Percentiles rank a stretch among this genome's conserved stretches.
These are phyloP conservation scores for Aurelia sp. DNA, from an alignment of 30 jellyfish, hydroid and myxozoan species.

Conservation along the genomic window DNA sequence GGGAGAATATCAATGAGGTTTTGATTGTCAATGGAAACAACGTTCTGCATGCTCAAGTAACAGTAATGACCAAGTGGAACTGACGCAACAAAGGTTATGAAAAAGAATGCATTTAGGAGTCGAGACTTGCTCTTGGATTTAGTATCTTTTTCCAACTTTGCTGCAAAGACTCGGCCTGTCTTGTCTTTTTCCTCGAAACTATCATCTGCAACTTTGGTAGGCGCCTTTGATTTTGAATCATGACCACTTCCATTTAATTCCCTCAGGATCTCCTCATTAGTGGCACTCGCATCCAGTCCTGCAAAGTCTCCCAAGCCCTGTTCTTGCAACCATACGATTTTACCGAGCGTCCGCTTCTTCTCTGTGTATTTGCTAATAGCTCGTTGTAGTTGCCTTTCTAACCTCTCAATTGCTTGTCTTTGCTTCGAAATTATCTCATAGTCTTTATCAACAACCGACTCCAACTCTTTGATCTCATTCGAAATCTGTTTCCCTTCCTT, in stretches of 20 bases:
- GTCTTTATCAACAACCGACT: slow-evolving; percentile 60
- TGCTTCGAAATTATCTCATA: slow-evolving; percentile 64
- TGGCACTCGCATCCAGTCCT: slow-evolving; percentile 7
- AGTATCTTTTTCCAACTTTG: background rate
- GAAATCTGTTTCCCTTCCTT: slow-evolving; percentile 59
- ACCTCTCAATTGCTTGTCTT: slow-evolving; percentile 74
- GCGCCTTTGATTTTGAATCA: background rate
- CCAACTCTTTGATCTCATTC: slow-evolving; percentile 57
- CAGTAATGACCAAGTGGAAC: background rate
- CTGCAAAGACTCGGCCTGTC: background rate
- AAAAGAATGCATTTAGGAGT: background rate
- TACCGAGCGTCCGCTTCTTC: slow-evolving; percentile 38
- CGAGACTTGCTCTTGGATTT: no score
- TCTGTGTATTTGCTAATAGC: slow-evolving; percentile 65
- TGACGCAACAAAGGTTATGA: background rate
- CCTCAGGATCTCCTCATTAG: slow-evolving; percentile 2
- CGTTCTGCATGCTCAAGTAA: background rate
- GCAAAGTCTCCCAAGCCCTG: background rate
- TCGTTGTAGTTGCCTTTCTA: slow-evolving; percentile 62
- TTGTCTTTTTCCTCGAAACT: background rate
- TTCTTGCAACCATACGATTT: slow-evolving; percentile 49
- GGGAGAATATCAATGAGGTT: background rate
- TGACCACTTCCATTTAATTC: background rate
- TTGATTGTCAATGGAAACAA: background rate
- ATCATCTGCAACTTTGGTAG: background rate